A percentile compares a stretch with the other conserved stretches of the same genome.
These are phyloP conservation scores for Apodemia duryi DNA, from an alignment of 2,888 invertebrate genomes.

Conservation along the genomic window DNA sequence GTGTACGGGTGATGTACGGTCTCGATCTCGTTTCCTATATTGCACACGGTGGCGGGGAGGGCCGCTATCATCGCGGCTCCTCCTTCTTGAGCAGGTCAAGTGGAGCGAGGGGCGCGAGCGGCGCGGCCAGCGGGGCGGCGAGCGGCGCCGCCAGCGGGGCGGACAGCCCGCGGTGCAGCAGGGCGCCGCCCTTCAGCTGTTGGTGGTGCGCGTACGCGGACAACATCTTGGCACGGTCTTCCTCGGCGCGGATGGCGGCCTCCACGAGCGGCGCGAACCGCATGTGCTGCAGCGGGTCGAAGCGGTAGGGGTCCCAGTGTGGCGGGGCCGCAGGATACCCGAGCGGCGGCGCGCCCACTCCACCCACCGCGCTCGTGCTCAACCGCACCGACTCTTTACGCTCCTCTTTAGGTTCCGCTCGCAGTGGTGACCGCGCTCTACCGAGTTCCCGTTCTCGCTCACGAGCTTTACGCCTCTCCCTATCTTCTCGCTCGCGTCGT, in stretches of 20 bases:
- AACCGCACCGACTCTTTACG: conserved; percentile 74
- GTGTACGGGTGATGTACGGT: conserved; percentile 56
- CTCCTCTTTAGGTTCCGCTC: conserved; percentile 81
- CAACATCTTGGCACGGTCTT: conserved; percentile 88
- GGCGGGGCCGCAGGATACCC: conserved; percentile 77
- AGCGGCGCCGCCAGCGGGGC: conserved; percentile 63
- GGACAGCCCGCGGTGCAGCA: conserved; percentile 65
- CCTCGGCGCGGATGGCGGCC: conserved; percentile 87
- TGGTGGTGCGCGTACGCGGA: conserved; percentile 84
- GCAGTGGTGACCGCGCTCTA: conserved; percentile 86
- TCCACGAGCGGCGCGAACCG: conserved; percentile 90
- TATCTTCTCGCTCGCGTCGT: conserved; percentile 77
- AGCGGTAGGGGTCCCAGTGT: conserved; percentile 85
- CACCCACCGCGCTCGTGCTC: not conserved
- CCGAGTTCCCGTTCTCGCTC: conserved; percentile 80
- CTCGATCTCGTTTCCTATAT: conserved; percentile 49
- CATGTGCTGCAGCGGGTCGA: conserved; percentile 83
- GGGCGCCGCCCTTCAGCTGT: conserved; percentile 69
- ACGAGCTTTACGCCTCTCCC: conserved; percentile 77
- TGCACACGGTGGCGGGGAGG: conserved; percentile 49
- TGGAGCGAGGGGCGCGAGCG: conserved; percentile 62
- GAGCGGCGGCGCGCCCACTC: conserved; percentile 40
- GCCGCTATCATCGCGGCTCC: conserved; percentile 77
- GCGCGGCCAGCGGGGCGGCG: conserved; percentile 53
- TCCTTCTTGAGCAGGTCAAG: conserved; percentile 81